These are phyloP conservation scores for Drosophila nr. medialis DNA, from an alignment of 2,888 invertebrate genomes.

Conservation along the genomic window DNA sequence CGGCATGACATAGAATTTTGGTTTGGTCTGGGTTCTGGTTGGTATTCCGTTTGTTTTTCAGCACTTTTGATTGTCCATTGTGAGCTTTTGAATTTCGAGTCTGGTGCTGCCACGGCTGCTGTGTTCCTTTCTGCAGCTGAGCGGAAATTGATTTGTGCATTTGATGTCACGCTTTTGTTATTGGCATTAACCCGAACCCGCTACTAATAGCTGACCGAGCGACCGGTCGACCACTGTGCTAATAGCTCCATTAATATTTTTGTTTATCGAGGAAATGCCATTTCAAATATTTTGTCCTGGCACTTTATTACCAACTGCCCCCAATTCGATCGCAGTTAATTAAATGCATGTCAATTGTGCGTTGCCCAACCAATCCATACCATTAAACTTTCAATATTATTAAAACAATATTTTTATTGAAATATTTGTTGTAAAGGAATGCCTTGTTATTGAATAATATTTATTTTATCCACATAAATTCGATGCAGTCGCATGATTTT, in stretches of 20 bases:
- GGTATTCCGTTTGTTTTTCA: constrained; percentile 20
- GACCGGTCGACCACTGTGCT: constrained; percentile 8
- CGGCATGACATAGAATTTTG: neutral
- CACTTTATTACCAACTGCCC: constrained; percentile 19
- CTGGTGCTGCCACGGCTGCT: constrained; percentile 17
- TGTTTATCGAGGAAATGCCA: constrained; percentile 24
- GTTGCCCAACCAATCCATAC: neutral
- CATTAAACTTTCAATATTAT: constrained; percentile 30
- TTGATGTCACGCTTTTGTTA: constrained; percentile 63
- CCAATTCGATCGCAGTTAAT: constrained; percentile 33
- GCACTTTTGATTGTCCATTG: constrained; percentile 57
- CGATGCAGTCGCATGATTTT: neutral
- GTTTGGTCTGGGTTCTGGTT: constrained; percentile 1
- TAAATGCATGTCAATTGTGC: constrained; percentile 30
- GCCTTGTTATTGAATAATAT: constrained; percentile 10
- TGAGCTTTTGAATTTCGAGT: constrained; percentile 24
- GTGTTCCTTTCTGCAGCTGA: constrained; percentile 26
- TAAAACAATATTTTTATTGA: constrained; percentile 4
- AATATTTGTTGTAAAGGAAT: neutral
- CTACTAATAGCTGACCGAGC: constrained; percentile 39
- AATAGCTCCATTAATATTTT: constrained; percentile 49
- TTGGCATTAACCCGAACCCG: constrained; percentile 51
- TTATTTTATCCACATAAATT: neutral
- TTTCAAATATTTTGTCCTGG: constrained; percentile 36
- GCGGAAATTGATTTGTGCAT: constrained; percentile 72